Evolutionary conservation across 1,140 invertebrate genomes (phyloP), one percentile per base, ranked within the genome.

Genomic region (Heliconius eleuchia): DNA sequence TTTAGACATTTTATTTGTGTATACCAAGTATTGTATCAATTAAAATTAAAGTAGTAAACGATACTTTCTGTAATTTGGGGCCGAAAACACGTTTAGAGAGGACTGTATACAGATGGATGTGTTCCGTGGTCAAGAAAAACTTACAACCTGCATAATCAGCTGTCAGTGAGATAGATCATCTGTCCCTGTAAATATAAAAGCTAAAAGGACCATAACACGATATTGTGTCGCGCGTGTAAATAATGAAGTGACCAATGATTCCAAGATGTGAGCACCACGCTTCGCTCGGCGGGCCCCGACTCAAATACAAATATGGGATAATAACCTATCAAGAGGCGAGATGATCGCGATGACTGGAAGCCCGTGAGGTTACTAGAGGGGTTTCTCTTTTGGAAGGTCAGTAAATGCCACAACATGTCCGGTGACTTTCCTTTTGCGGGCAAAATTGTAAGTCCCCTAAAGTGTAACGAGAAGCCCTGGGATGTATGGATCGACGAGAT

Each of bases 61-160:
- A 76, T 87, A 84, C 81, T 89, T 92, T 89, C 75, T 86, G 85
- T 86, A 79, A 88, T 85, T 84, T 77, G 72, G 76, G 77, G 85
- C 81, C 74, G 60, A 87, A 80, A 83, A 91, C 85, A 78, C 77
- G 80, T 86, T 82, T 90, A 85, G 86, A 90, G 90, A 91, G 83
- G 80, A 87, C 82, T 81, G 83, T 87, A 85, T 88, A 91, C 90
- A 89, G 86, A 93, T 93, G 90, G 88, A 92, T 90, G 92, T 92
- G 91, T 88, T 88, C 87, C 91, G 91, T 93, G 90, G 83, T 91
- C 85, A 82, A 91, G 90, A 93, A 94, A 95, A 94, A 94, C 93
- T 94, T 93, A 92, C 93, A 94, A 94, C 94, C 93, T 94, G 91
- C 94, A 95, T 94, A 95, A 95, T 95, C 94, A 95, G 94, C 94